These are phyloP conservation scores for Axinella damicornis DNA, from an alignment of 37 sponge, comb jelly and placozoan species.

Conservation along the genomic window DNA sequence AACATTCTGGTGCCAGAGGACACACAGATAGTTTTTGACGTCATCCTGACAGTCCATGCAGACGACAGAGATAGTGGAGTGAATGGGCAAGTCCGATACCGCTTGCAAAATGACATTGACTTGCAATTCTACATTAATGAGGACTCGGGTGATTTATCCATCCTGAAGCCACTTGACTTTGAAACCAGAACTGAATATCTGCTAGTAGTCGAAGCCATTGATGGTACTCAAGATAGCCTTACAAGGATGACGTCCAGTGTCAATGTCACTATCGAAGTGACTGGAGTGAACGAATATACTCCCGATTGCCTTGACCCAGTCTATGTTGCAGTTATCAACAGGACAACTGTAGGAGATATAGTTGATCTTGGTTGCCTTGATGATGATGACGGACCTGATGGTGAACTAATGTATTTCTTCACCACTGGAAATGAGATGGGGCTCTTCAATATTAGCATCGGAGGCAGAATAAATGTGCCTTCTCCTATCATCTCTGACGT, in stretches of 20 bases:
- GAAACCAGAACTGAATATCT: conserved; percentile 30
- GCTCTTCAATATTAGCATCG: conserved; percentile 8
- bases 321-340: conserved; percentile 56
- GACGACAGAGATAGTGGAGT: conserved; percentile 44
- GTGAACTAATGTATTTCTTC: conserved; percentile 19
- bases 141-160: conserved; percentile 31
- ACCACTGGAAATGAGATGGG: conserved; percentile 9
- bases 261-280: conserved; percentile 55
- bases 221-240: conserved; percentile 60
- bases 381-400: conserved; percentile 47
- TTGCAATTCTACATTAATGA: conserved; percentile 38
- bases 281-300: conserved; percentile 59
- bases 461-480: conserved; percentile 14
- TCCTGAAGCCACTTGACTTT: conserved; percentile 48
- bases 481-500: conserved; percentile 4
- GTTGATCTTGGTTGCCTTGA: conserved; percentile 54
- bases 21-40: conserved; percentile 3
- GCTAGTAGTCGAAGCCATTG: conserved; percentile 55
- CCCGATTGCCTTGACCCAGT: conserved; percentile 55
- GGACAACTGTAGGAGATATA: conserved; percentile 22
- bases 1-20: conserved; percentile 42
- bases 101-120: conserved; percentile 30
- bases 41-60: conserved; percentile 48
- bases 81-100: conserved; percentile 46
- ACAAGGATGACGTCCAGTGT: conserved; percentile 43